Percentiles rank a stretch among this genome's conserved stretches.
Conservation (phyloP, 2,113 vertebrate genomes). For the Bubo blakistoni region DNA sequence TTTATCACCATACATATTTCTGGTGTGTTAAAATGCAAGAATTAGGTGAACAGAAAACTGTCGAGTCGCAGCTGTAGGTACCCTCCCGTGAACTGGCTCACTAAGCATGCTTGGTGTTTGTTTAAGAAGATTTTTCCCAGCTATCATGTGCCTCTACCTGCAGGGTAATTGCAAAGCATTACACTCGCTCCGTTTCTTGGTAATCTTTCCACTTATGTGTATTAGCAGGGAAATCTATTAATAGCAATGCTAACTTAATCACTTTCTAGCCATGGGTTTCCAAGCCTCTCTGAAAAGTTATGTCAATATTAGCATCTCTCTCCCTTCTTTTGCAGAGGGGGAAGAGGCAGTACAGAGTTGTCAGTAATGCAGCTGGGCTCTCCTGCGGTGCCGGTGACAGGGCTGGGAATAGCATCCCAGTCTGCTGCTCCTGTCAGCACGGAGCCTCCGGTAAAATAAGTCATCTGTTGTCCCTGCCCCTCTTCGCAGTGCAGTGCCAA, state of each 20-base stretch:
- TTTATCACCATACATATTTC: background rate
- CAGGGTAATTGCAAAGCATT: background rate
- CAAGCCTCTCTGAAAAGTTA: background rate
- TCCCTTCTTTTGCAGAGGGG: background rate
- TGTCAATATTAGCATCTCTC: background rate
- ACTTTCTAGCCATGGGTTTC: accelerated
- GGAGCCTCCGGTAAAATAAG: background rate
- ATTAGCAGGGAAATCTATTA: background rate
- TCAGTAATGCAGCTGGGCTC: background rate
- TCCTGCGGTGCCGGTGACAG: background rate
- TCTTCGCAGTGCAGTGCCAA: background rate
- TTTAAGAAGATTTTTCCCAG: background rate
- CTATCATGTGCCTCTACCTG: background rate
- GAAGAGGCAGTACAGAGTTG: background rate
- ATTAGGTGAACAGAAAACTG: accelerated
- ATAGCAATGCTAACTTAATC: background rate
- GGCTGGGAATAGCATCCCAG: background rate
- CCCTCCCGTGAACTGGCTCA: background rate
- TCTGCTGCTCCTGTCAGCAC: too few species aligned
- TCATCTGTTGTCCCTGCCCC: background rate
- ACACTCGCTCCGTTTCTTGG: background rate
- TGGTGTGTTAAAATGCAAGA: background rate
- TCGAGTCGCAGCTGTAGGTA: accelerated
- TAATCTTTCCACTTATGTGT: background rate
- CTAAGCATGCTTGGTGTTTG: accelerated